These are phyloP conservation scores for Phoronis australis DNA, from an alignment of 2,888 invertebrate species.

Conservation along the genomic window DNA sequence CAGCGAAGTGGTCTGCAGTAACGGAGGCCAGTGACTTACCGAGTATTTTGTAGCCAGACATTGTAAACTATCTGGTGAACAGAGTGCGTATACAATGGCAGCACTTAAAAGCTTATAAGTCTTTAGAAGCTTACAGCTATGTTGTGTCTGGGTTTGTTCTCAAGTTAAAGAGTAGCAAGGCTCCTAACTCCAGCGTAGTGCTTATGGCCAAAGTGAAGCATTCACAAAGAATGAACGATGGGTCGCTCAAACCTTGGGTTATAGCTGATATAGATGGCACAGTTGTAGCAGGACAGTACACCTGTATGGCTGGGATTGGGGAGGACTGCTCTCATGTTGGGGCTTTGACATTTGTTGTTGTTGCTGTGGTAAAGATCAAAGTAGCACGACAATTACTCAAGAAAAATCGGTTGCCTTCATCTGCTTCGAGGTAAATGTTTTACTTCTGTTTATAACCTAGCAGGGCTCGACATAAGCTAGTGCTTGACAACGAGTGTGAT, in stretches of 20 bases:
- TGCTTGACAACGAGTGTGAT: too few species aligned
- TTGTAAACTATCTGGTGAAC: neutral
- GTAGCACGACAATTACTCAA: conserved; percentile 15
- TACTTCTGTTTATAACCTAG: too few species aligned
- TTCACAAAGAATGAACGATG: conserved; percentile 5
- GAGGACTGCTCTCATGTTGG: conserved; percentile 21
- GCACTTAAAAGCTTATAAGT: conserved; percentile 7
- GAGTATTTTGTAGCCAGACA: conserved; percentile 5
- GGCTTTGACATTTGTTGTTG: conserved; percentile 16
- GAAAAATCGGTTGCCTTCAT: too few species aligned
- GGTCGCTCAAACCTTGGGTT: conserved; percentile 4
- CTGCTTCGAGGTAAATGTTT: too few species aligned
- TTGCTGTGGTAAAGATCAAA: conserved; percentile 14
- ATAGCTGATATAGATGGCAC: conserved; percentile 1
- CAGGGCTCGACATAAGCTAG: too few species aligned
- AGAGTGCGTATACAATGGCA: neutral
- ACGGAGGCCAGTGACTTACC: conserved; percentile 2
- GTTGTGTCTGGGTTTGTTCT: conserved; percentile 16
- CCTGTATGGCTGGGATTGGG: conserved; percentile 22
- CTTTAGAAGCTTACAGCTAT: conserved; percentile 15
- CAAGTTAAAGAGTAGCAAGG: too few species aligned
- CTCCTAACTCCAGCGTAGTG: too few species aligned
- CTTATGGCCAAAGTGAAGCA: conserved; percentile 6
- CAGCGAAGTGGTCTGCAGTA: too few species aligned
- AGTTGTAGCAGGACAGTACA: conserved; percentile 15